A percentile compares a stretch with the other conserved stretches of the same genome.
Evolutionary conservation across 2,113 vertebrate species (phyloP).

Genomic region (Prionailurus viverrinus): DNA sequence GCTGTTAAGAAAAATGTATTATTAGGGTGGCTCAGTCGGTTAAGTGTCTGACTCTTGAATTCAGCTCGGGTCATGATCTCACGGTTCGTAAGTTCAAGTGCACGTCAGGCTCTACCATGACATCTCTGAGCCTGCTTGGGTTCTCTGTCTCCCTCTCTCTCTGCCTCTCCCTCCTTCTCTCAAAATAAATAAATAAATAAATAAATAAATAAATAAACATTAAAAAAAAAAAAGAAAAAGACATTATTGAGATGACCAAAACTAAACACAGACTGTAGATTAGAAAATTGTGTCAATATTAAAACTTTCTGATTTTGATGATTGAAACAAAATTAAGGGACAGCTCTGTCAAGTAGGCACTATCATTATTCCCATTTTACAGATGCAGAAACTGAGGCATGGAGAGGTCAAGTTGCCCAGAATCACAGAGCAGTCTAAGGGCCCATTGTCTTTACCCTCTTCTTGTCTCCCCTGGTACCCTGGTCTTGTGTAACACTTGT

Average conservation of each 20-base stretch:
- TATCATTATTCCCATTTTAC: not conserved
- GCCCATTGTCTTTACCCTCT: not conserved
- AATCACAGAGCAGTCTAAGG: not conserved
- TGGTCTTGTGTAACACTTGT: not conserved
- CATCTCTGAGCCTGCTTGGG: not conserved
- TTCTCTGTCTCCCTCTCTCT: not conserved
- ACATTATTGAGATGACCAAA: not conserved
- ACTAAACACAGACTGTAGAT: not conserved
- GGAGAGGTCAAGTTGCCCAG: not conserved
- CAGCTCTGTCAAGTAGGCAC: not conserved
- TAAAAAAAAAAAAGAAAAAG: too few relatives aligned
- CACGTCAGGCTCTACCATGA: not conserved
- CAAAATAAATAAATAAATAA: not conserved
- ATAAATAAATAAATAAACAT: not conserved
- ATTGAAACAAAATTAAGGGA: not conserved
- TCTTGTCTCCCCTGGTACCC: not conserved
- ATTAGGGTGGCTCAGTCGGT: not conserved
- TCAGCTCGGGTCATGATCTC: not conserved
- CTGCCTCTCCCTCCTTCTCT: not conserved
- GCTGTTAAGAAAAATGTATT: not conserved
- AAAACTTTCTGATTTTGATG: slow-evolving; percentile 14
- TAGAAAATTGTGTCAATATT: not conserved
- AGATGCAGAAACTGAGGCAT: not conserved
- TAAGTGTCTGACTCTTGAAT: not conserved
- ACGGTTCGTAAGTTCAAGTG: not conserved